Base-by-base conservation (phyloP, 2,113 vertebrate species). In the Perca fluviatilis region DNA sequence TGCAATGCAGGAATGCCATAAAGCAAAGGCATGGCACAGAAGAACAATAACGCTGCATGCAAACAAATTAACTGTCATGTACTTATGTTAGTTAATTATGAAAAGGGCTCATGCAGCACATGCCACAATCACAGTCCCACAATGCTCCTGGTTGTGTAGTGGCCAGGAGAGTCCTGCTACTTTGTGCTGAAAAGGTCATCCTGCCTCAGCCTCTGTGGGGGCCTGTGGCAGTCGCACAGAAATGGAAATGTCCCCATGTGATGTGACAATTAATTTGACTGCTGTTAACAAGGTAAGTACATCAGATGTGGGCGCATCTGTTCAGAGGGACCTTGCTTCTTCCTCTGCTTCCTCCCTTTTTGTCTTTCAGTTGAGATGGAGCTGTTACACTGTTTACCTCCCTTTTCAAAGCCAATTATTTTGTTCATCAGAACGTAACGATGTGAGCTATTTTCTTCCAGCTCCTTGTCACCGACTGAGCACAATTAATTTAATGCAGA, bases 331-430 rank as follows among this genome's bases (percentile, higher is more conserved):
- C 58, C 10, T 69, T 49, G 66, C 21, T 8, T 76, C 63, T 69
- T 73, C 82, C 68, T 54, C 50, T 10, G 23, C 60, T 43, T 54
- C 15, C 19, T 65, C 16, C 6, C 23, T 70, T 65, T 68, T 65
- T 72, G 19, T 51, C 43, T 69, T 86, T 78, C 23, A 46, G 43
- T 71, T 62, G 62, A 80, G 69, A 79, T 84, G 64, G 80, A 72
- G 80, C 89, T 61, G 43, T 64, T 36, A 80, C 62, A 21, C 78
- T 82, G 82, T 79, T 88, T 68, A 61, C 74, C 53, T 74, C 5
- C 49, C 27, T 70, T 89, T 83, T 82, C 64, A 80, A 84, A 90
- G 87, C 85, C 92, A 93, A 89, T 94, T 93, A 93, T 94, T 94
- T 90, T 86, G 79, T 86, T 92, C 88, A 89, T 92, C 91, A 87